Percentiles rank a stretch among this genome's conserved stretches.
Evolutionary conservation across 2,797 vertebrate species (phyloP).

Genomic region (Craterocephalus amniculus): DNA sequence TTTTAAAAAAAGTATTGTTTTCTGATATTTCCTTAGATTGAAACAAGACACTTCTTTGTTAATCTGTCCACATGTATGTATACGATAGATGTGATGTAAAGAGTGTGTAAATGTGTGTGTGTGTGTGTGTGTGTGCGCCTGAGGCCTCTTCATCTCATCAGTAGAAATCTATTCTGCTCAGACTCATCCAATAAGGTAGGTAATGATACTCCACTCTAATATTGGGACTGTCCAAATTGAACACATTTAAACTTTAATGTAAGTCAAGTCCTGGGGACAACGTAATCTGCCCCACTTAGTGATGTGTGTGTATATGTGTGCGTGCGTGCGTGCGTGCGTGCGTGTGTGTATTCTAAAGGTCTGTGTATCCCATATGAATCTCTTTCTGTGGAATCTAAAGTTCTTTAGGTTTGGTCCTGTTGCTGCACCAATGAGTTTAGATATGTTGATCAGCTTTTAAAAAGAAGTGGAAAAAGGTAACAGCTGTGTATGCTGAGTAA

Average conservation of each 20-base stretch:
- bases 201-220: conserved; percentile 80
- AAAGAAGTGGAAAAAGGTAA: conserved; percentile 54
- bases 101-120: conserved; percentile 20
- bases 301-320: conserved; percentile 20
- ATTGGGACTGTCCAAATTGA: conserved; percentile 76
- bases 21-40: background rate
- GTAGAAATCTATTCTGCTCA: conserved; percentile 76
- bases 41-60: conserved; percentile 23
- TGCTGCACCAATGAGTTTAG: conserved; percentile 67
- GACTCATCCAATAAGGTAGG: conserved; percentile 77
- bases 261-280: conserved; percentile 78
- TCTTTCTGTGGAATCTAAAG: conserved; percentile 37
- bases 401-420: conserved; percentile 26
- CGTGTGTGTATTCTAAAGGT: conserved; percentile 13
- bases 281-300: conserved; percentile 66
- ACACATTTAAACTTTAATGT: conserved; percentile 81
- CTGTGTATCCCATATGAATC: conserved; percentile 14
- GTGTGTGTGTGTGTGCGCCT: conserved; percentile 46
- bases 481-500: conserved; percentile 32
- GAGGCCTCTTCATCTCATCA: conserved; percentile 78
- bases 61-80: conserved; percentile 24
- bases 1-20: background rate
- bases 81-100: conserved; percentile 17
- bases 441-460: conserved; percentile 50
- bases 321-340: conserved; percentile 23